phyloP scores from a whole-genome alignment of 2,113 vertebrate species.

The Gadus chalcogrammus region DNA sequence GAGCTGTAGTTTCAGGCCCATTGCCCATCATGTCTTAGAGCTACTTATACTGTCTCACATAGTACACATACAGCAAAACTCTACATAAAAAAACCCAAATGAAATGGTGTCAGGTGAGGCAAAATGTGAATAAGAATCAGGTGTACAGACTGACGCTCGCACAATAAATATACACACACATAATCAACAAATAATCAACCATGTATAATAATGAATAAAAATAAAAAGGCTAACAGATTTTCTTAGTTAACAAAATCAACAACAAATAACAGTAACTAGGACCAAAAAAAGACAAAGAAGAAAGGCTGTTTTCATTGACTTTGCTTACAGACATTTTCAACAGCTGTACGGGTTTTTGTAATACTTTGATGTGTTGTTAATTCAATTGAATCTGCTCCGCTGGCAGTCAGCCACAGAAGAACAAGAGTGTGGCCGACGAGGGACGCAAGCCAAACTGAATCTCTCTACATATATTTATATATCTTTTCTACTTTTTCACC shows the following conservation, averaged over 20 bases:
- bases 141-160: conserved; percentile 62
- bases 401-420: too few relatives aligned
- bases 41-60: conserved; percentile 25
- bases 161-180: conserved; percentile 78
- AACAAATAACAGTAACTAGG: conserved; percentile 11
- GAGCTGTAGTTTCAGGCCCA: conserved; percentile 20
- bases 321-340: conserved; percentile 64
- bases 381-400: too few relatives aligned
- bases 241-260: conserved; percentile 46
- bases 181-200: conserved; percentile 59
- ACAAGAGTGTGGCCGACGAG: too few relatives aligned
- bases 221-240: conserved; percentile 18
- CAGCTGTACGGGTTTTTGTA: too few relatives aligned
- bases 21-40: conserved; percentile 32
- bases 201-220: conserved; percentile 38
- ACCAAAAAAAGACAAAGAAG: conserved; percentile 6
- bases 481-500: too few relatives aligned
- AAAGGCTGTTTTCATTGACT: not conserved
- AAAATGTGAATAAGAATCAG: conserved; percentile 67
- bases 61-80: conserved; percentile 28
- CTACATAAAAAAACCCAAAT: conserved; percentile 23
- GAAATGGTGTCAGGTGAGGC: conserved; percentile 66
- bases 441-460: too few relatives aligned
- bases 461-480: too few relatives aligned
- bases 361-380: too few relatives aligned